Evolutionary conservation across 30 jellyfish, hydroid and myxozoan species (phyloP).

Genomic region (Turritopsis dohrnii): DNA sequence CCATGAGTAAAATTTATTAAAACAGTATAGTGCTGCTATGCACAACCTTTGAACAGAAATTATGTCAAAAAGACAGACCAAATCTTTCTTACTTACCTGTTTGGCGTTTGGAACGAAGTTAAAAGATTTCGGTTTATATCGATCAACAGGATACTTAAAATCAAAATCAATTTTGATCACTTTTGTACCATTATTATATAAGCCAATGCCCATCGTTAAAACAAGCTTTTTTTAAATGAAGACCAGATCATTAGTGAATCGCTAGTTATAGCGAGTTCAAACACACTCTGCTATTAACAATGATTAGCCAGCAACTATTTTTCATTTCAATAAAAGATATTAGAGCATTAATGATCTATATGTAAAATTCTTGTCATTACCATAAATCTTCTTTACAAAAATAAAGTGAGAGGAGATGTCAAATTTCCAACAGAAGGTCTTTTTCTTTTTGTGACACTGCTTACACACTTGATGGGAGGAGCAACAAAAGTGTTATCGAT

Average conservation of each 20-base stretch:
- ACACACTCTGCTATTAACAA: background rate
- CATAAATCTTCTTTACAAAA: background rate
- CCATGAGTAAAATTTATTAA: too few species aligned
- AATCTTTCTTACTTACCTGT: constrained; percentile 16
- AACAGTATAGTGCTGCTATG: background rate
- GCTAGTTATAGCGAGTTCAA: background rate
- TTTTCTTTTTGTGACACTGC: background rate
- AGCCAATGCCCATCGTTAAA: background rate
- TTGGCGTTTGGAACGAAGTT: background rate
- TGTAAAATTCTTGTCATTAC: background rate
- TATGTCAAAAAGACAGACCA: background rate
- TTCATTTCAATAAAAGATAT: background rate
- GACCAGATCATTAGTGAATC: background rate
- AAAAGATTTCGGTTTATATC: constrained; percentile 3
- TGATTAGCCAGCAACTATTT: background rate
- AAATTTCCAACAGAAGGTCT: background rate
- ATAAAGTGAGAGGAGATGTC: background rate
- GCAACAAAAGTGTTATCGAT: background rate
- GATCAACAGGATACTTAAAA: background rate
- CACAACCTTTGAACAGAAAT: background rate
- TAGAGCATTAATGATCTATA: background rate
- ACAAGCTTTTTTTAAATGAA: background rate
- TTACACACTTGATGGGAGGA: background rate
- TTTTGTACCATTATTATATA: background rate
- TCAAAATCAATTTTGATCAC: background rate